These are phyloP conservation scores for Podilymbus podiceps DNA, from an alignment of 2,113 vertebrate species.

Conservation along the genomic window DNA sequence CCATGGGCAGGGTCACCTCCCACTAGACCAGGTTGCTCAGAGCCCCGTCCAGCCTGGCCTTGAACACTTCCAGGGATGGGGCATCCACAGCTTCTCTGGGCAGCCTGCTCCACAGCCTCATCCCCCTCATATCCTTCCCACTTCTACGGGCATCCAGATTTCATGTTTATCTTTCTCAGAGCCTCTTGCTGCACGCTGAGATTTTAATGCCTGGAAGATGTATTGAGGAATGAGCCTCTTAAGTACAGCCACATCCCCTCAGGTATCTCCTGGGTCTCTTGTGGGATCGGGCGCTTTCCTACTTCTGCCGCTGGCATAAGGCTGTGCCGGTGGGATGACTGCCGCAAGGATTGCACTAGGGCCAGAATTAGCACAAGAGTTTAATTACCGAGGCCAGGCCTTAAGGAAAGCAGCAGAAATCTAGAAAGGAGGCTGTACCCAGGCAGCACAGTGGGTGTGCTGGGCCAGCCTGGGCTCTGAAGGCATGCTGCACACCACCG, in stretches of 20 bases:
- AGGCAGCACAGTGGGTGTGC: not conserved
- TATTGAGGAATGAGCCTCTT: not conserved
- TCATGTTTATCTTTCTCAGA: not conserved
- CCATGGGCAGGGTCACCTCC: too few species aligned
- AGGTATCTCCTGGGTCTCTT: not conserved
- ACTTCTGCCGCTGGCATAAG: not conserved
- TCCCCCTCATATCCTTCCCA: not conserved
- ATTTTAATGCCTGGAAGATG: not conserved
- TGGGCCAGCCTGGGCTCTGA: accelerated
- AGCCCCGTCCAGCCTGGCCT: too few species aligned
- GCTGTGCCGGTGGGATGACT: not conserved
- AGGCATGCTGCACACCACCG: not conserved
- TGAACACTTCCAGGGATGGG: too few species aligned
- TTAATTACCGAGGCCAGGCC: not conserved
- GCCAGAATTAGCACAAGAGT: not conserved
- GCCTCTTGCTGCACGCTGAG: not conserved
- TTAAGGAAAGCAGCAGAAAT: not conserved
- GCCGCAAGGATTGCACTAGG: not conserved
- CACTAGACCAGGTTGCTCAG: too few species aligned
- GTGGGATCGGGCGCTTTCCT: not conserved
- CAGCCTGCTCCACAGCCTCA: too few species aligned
- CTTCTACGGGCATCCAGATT: not conserved
- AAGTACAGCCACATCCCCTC: not conserved
- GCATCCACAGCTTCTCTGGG: too few species aligned
- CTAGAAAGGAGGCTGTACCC: not conserved